These are phyloP conservation scores for Troides helena DNA, from an alignment of 2,888 invertebrate species.

Conservation along the genomic window DNA sequence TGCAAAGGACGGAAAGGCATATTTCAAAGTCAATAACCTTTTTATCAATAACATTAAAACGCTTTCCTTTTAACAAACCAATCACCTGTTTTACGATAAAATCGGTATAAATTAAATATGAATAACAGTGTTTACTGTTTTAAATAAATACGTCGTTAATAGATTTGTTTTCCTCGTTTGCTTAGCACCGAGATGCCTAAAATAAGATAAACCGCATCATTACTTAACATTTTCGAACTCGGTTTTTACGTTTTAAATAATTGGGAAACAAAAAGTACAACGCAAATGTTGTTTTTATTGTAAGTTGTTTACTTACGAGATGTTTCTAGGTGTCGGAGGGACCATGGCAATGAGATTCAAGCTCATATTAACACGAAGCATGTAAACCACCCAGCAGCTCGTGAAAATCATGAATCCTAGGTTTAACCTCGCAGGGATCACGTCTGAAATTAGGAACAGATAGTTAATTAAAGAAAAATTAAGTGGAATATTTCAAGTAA, in stretches of 20 bases:
- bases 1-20: conserved; percentile 23
- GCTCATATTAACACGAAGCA: conserved; percentile 88
- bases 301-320: conserved; percentile 35
- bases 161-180: conserved; percentile 26
- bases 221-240: conserved; percentile 6
- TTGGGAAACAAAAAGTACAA: background rate
- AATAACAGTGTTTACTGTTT: conserved; percentile 10
- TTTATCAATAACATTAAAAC: conserved; percentile 10
- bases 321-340: conserved; percentile 51
- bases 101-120: conserved; percentile 22
- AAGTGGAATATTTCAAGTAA: no score
- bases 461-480: no score
- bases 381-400: conserved; percentile 86
- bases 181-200: conserved; percentile 9
- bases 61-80: conserved; percentile 11
- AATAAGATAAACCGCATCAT: conserved; percentile 14
- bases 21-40: conserved; percentile 18
- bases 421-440: conserved; percentile 66
- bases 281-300: conserved; percentile 20
- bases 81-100: conserved; percentile 15
- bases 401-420: conserved; percentile 84
- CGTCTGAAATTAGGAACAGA: conserved; percentile 49
- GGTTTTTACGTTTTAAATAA: conserved; percentile 13
- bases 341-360: conserved; percentile 87
- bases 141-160: conserved; percentile 7